Evolutionary conservation across 2,797 vertebrate genomes (phyloP), one percentile per base, ranked within the genome.

Genomic region (Poecilia velifera): DNA sequence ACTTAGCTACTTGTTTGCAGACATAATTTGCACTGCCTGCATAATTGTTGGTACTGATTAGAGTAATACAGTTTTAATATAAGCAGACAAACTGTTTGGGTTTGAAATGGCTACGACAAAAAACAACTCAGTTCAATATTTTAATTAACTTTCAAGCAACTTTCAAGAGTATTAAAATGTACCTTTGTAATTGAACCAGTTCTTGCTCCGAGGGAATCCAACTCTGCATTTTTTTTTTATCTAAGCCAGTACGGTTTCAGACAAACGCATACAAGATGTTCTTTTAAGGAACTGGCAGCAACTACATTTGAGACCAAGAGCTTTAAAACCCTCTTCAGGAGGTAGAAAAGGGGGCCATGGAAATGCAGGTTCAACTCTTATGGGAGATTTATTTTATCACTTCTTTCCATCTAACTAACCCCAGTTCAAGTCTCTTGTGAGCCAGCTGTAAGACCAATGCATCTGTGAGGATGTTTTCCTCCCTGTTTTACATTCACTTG

Each of bases 241-340:
- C 47, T 20, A 43, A 53, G 34, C 36, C 8, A 0, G 16, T 53
- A 31, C 36, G 31, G n/a, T 31, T 43, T 77, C 28, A 53, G 25
- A 77, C 36, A 77, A 71, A 77, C 25, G 70, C 34, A 39, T 53
- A 16, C 76, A 70, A 20, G 25, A 43, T 43, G 34, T 70, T 34
- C 45, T 76, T 76, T 68, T 49, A 46, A 66, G 41, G 14, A 55
- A 70, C 36, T 41, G 16, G 36, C 25, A 31, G 49, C 49, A 55
- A 49, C 25, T 71, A 45, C 64, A 77, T 71, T 51, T 64, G 57
- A 64, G 57, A 64, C 41, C n/a, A 53, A 22, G 36, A 77, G 76
- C 66, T 71, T 71, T 55, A 55, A 71, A 55, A 71, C 71, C 76
- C n/a, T 53, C 76, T 70, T 77, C 39, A 70, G 46, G 64, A 51